Conservation (phyloP, 2,888 invertebrate species). For the Dascillus cervinus region DNA sequence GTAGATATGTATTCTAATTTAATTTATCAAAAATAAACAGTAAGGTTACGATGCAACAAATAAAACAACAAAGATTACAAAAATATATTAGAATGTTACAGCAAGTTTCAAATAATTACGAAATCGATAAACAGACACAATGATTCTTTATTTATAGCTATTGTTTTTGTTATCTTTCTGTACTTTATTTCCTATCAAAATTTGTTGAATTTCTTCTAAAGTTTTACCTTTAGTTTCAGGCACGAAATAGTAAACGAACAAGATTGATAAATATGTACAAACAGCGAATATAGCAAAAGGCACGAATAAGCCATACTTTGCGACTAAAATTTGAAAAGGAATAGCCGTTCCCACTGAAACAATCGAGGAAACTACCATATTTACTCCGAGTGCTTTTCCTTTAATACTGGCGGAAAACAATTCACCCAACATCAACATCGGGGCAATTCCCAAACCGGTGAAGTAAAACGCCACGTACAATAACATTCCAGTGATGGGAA, state of each 20-base stretch:
- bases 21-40: no score
- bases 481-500: slow-evolving; percentile 49
- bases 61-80: no score
- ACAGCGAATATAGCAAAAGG: slow-evolving; percentile 58
- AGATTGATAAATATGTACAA: slow-evolving; percentile 54
- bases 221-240: slow-evolving; percentile 68
- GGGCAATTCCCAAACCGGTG: slow-evolving; percentile 44
- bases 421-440: slow-evolving; percentile 44
- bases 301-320: slow-evolving; percentile 52
- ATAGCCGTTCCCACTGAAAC: slow-evolving; percentile 41
- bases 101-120: no score
- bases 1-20: no score
- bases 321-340: slow-evolving; percentile 44
- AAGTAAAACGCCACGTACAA: slow-evolving; percentile 43
- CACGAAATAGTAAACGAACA: slow-evolving; percentile 52
- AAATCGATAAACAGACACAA: no score
- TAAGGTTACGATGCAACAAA: no score
- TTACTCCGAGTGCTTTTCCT: slow-evolving; percentile 46
- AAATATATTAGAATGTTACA: no score
- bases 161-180: no score
- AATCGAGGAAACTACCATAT: slow-evolving; percentile 43
- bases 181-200: slow-evolving; percentile 1
- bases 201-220: slow-evolving; percentile 49
- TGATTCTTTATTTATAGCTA: no score
- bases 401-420: slow-evolving; percentile 46